Evolutionary conservation across 2,797 vertebrate genomes (phyloP).

Genomic region (Cynodonichthys magdalenae): DNA sequence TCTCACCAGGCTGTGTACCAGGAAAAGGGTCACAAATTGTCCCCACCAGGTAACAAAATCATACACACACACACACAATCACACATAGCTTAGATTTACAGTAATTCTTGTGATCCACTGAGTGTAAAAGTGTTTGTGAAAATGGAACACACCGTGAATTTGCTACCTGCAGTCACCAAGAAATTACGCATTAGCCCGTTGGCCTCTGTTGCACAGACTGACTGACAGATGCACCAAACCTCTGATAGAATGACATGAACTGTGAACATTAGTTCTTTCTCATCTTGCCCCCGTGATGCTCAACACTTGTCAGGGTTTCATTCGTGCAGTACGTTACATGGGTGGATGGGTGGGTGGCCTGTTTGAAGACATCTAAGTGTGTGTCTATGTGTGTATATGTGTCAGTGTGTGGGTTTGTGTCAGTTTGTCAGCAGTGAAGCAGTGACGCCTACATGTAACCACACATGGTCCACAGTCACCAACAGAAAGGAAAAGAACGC

Average conservation of each 20-base stretch:
- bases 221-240: constrained; percentile 42
- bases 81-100: constrained; percentile 17
- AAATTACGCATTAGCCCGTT: constrained; percentile 44
- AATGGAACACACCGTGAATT: constrained; percentile 20
- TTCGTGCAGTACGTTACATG: constrained; percentile 23
- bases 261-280: constrained; percentile 51
- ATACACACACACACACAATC: too few species aligned
- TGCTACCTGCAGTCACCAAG: constrained; percentile 47
- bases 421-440: constrained; percentile 67
- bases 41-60: too few species aligned
- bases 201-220: constrained; percentile 37
- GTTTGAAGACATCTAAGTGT: constrained; percentile 46
- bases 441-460: constrained; percentile 53
- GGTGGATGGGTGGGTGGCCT: constrained; percentile 44
- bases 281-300: constrained; percentile 47
- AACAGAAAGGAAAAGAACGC: constrained; percentile 23
- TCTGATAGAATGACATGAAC: constrained; percentile 45
- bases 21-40: too few species aligned
- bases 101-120: constrained; percentile 15
- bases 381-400: constrained; percentile 54
- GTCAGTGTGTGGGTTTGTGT: constrained; percentile 66
- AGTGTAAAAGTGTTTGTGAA: constrained; percentile 28
- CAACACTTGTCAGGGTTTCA: constrained; percentile 44
- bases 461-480: constrained; percentile 47
- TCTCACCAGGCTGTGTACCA: too few species aligned